Conservation (phyloP, 2,888 invertebrate species). For the Drosophila sordidapex region DNA sequence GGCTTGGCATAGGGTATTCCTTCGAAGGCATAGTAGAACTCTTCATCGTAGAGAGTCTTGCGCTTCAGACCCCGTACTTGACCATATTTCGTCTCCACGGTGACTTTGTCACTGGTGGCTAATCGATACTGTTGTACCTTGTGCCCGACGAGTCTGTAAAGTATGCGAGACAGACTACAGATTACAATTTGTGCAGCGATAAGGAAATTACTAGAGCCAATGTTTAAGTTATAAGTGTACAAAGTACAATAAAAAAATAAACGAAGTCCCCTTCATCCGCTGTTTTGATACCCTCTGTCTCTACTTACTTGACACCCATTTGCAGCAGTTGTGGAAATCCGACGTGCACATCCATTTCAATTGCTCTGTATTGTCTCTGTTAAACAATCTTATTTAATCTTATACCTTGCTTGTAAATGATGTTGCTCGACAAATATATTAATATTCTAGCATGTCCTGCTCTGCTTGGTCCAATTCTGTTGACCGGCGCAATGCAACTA, state of each 20-base stretch:
- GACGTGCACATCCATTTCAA: conserved; percentile 56
- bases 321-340: conserved; percentile 57
- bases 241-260: background rate
- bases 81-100: conserved; percentile 76
- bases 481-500: conserved; percentile 24
- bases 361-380: background rate
- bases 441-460: conserved; percentile 6
- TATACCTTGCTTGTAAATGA: background rate
- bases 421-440: background rate
- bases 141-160: conserved; percentile 68
- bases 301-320: conserved; percentile 61
- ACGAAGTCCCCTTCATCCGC: background rate
- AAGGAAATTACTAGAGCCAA: background rate
- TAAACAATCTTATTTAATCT: background rate
- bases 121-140: conserved; percentile 74
- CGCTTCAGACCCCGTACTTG: conserved; percentile 77
- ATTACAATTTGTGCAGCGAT: conserved; percentile 9
- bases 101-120: conserved; percentile 69
- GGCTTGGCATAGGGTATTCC: conserved; percentile 84
- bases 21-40: conserved; percentile 81
- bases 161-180: background rate
- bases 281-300: background rate
- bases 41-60: conserved; percentile 70
- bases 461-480: conserved; percentile 18
- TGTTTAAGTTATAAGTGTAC: conserved; percentile 23